phyloP scores from a whole-genome alignment of 37 sponge, comb jelly and placozoan species.

The Agelas oroides region DNA sequence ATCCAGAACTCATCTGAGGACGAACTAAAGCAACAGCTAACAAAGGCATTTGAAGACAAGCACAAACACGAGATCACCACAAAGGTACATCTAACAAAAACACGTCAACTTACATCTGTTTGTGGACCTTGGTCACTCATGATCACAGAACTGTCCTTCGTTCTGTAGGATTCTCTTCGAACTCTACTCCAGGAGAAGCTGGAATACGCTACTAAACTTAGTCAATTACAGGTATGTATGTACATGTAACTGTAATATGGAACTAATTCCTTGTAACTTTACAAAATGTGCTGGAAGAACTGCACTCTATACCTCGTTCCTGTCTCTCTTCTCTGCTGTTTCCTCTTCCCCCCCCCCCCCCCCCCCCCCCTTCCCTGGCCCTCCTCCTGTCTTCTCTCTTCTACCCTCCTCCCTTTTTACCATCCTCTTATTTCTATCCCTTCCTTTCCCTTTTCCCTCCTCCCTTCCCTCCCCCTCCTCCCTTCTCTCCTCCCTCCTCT shows the following conservation, averaged over 20 bases:
- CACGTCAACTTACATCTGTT: no score
- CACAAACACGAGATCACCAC: slow-evolving; percentile 47
- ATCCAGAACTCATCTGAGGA: slow-evolving; percentile 56
- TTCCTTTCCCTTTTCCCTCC: background rate
- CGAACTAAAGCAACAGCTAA: slow-evolving; percentile 65
- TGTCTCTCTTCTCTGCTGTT: no score
- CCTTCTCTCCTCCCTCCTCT: background rate
- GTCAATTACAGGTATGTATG: slow-evolving; percentile 59
- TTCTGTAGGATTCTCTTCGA: slow-evolving; percentile 40
- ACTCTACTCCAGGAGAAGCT: slow-evolving; percentile 75
- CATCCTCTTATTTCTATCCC: background rate
- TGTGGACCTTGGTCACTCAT: no score
- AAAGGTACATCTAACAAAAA: slow-evolving; percentile 45
- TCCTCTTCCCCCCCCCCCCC: no score
- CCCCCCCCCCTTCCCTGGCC: background rate
- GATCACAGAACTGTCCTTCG: background rate
- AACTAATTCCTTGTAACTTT: no score
- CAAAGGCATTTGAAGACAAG: slow-evolving; percentile 69
- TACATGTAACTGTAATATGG: no score
- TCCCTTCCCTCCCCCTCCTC: background rate
- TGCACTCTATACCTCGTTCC: no score
- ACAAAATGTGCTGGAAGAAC: no score
- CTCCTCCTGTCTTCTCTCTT: background rate
- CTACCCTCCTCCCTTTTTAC: background rate
- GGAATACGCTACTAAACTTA: slow-evolving; percentile 49